Base-by-base conservation (phyloP, 2,888 invertebrate species). In the Plebejus argus region DNA sequence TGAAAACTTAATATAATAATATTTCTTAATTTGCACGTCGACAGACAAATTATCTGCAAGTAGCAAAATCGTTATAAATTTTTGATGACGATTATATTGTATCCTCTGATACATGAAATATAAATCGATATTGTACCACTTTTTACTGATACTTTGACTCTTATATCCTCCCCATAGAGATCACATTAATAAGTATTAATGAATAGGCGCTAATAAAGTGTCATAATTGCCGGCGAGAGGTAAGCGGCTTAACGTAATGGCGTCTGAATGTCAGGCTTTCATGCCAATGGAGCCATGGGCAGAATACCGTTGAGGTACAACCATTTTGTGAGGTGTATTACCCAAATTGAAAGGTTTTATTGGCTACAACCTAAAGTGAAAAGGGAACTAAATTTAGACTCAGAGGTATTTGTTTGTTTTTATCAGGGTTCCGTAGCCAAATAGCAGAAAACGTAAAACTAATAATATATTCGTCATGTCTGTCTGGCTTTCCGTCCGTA, bases 271-370 rank as follows among this genome's bases (percentile, higher is more conserved):
- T 10, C 23, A 61, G 4, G 61, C 61, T 61, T 61, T 61, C 10
- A 61, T 23, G 61, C 23, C 61, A 61, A 61, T 61, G 20, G 20
- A 12, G 61, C 23, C 23, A 7, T 58, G n/a, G 56, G n/a, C n/a
- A n/a, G n/a, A 20, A 61, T 61, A 61, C 20, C 61, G 20, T 61
- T 1, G 12, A 61, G 61, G 12, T 20, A 20, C 58, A 20, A 7
- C 23, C 61, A 23, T 61, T 58, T 58, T 56, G 56, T 56, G 56
- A 56, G 56, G 56, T 56, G n/a, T 53, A 53, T 53, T 53, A 53
- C 15, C 18, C 15, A 18, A 53, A 53, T 18, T 53, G 53, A 5
- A 18, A 15, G 18, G 15, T 53, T 53, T 53, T 53, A 15, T 53
- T 53, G 18, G 4, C 10, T 45, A 12, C 45, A 53, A 18, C 53